A percentile compares a stretch with the other conserved stretches of the same genome.
These are phyloP conservation scores for Diceros bicornis DNA, from an alignment of 2,797 vertebrate species.

Conservation along the genomic window DNA sequence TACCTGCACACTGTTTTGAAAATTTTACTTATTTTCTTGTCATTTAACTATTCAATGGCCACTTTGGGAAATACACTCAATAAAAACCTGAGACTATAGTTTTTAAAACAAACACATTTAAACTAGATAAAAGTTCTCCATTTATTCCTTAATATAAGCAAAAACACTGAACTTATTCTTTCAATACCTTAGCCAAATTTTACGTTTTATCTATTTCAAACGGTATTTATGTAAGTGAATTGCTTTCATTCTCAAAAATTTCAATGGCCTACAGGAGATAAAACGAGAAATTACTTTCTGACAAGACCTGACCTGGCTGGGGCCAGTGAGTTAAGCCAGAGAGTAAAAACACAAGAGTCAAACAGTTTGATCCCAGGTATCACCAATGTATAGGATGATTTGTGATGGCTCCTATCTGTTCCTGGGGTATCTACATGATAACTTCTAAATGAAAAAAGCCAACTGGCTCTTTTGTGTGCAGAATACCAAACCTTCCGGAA, in stretches of 20 bases:
- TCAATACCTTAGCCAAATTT: slow-evolving; percentile 27
- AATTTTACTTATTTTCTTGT: slow-evolving; percentile 58
- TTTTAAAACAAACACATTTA: slow-evolving; percentile 56
- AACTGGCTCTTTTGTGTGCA: slow-evolving; percentile 8
- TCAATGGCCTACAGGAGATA: neutral
- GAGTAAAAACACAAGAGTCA: neutral
- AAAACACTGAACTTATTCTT: slow-evolving; percentile 47
- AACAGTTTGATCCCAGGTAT: slow-evolving; percentile 30
- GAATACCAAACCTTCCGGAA: neutral
- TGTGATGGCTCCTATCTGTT: neutral
- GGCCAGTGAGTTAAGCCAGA: slow-evolving; percentile 38
- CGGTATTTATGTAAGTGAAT: neutral
- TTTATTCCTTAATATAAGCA: slow-evolving; percentile 43
- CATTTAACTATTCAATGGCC: slow-evolving; percentile 52
- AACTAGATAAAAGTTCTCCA: neutral
- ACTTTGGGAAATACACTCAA: neutral
- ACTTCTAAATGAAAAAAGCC: neutral
- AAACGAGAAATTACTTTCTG: slow-evolving; percentile 55
- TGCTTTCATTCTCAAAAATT: slow-evolving; percentile 43
- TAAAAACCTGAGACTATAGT: slow-evolving; percentile 20
- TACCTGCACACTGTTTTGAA: neutral
- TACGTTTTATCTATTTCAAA: slow-evolving; percentile 24
- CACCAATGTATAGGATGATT: neutral
- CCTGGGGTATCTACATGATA: neutral
- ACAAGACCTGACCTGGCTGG: neutral